These are phyloP conservation scores for Temnopleurus reevesii DNA, from an alignment of 53 echinoderm and acorn worm genomes.

Conservation along the genomic window DNA sequence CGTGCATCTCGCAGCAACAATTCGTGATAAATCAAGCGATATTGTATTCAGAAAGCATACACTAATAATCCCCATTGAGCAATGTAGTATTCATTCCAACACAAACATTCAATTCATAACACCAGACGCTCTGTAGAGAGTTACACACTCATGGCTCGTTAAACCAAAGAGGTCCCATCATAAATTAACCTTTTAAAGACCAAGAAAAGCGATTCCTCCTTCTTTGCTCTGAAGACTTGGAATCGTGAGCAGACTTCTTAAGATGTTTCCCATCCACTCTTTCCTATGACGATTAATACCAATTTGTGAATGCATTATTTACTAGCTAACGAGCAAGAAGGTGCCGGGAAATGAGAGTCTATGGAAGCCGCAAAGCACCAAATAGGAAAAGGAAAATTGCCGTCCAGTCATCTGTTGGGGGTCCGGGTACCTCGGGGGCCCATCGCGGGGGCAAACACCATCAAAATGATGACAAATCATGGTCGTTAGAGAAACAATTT, in stretches of 20 bases:
- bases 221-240: background rate
- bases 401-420: background rate
- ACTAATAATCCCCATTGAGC: background rate
- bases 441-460: background rate
- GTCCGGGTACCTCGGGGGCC: background rate
- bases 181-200: conserved; percentile 45
- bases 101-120: conserved; percentile 49
- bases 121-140: background rate
- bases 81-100: conserved; percentile 17
- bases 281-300: conserved; percentile 53
- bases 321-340: conserved; percentile 36
- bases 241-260: conserved; percentile 32
- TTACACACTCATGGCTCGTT: conserved; percentile 12
- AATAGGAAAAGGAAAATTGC: background rate
- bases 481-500: conserved; percentile 34
- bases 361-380: conserved; percentile 32
- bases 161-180: conserved; percentile 6
- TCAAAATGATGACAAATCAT: conserved; percentile 47
- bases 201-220: background rate
- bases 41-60: conserved; percentile 13
- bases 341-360: background rate
- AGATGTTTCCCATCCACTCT: background rate
- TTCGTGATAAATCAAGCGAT: too few relatives aligned
- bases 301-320: conserved; percentile 61
- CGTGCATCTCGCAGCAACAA: too few relatives aligned